These are phyloP conservation scores for Thamnophis sirtalis DNA, from an alignment of 2,113 vertebrate species.

Conservation along the genomic window DNA sequence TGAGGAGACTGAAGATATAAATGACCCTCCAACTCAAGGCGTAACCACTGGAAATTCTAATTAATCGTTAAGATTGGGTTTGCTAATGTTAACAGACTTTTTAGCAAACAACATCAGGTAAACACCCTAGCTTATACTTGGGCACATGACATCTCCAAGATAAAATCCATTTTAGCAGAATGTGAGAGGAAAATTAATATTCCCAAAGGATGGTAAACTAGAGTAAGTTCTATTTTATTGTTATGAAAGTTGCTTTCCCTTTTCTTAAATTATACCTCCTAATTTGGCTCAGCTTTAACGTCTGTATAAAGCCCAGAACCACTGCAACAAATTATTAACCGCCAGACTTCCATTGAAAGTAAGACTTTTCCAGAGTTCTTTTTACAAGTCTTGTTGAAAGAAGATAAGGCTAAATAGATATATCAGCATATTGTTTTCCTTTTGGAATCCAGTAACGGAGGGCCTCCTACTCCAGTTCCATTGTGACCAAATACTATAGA, in stretches of 20 bases:
- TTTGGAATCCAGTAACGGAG: background rate
- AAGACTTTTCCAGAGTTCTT: background rate
- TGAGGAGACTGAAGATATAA: background rate
- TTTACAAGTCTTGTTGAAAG: background rate
- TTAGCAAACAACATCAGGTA: background rate
- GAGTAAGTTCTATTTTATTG: background rate
- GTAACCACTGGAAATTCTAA: background rate
- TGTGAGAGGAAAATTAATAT: background rate
- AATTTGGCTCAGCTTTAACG: background rate
- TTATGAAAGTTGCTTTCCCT: background rate
- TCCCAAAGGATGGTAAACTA: background rate
- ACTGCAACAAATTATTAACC: background rate
- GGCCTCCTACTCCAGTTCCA: background rate
- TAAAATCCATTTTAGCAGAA: background rate
- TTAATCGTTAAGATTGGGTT: background rate
- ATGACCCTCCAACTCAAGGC: background rate
- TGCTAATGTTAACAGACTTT: background rate
- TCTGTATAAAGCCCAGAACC: background rate
- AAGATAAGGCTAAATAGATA: background rate
- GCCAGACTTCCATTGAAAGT: background rate
- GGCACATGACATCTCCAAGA: background rate
- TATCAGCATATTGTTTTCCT: background rate
- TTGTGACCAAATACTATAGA: background rate
- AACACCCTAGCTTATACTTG: background rate
- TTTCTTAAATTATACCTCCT: background rate